Evolutionary conservation across 2,797 vertebrate species (phyloP), one percentile per base, ranked within the genome.

Genomic region (Numenius phaeopus): DNA sequence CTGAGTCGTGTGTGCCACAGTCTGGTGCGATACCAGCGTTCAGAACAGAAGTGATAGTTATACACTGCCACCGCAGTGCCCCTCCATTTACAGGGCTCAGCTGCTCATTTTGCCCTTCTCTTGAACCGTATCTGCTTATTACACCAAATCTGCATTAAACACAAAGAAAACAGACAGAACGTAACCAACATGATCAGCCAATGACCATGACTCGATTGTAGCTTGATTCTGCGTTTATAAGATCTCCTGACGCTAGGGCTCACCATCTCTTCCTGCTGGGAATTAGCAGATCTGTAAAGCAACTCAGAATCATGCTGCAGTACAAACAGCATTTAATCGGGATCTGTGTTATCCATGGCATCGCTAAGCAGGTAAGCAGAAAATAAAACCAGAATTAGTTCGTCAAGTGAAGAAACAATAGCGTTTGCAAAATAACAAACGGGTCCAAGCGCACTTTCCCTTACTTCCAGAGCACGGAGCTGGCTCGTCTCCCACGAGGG

Each of bases 371-470:
- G 12, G 42, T 11, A 87, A 83, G 1, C 2, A 64, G 59, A 84
- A 92, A 92, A 62, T 32, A 83, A 93, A 86, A 4, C 21, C 32
- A 81, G 65, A 88, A 78, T 46, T 69, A 61, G 62, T 90, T 90
- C 19, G 72, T 50, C 21, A 58, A 39, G 12, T 16, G 65, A 88
- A 64, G 62, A 93, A 91, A 88, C 20, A 76, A 50, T 0, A 66
- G 27, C 1, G 3, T 30, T 71, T 57, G 29, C 30, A 71, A 93
- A 83, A 64, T 40, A 91, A 80, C 15, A 26, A 90, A 79, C 1
- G 4, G 58, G 42, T 27, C 46, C 65, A 81, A 72, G 46, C 42
- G 78, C 32, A 66, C 39, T 15, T 49, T 61, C 32, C 42, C 47
- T 73, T n/a, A 5, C 26, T 80, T 90, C 18, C 71, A 83, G 88